Percentiles rank a stretch among this genome's conserved stretches.
These are phyloP conservation scores for Spinibarbus caldwelli DNA, from an alignment of 2,797 vertebrate genomes.

Conservation along the genomic window DNA sequence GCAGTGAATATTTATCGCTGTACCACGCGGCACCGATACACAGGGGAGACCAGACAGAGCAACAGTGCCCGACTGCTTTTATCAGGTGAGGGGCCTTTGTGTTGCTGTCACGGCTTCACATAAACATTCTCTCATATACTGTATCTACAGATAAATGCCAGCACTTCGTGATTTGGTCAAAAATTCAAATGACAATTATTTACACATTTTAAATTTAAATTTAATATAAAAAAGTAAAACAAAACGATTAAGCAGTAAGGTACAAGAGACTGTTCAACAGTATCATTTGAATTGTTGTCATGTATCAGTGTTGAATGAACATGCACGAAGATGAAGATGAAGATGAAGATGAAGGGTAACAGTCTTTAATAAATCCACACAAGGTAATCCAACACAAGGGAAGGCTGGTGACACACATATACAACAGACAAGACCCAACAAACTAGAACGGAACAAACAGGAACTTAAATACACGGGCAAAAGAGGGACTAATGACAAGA, in stretches of 20 bases:
- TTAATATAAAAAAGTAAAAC: not conserved
- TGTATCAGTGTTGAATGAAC: too few species aligned
- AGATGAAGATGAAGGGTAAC: too few species aligned
- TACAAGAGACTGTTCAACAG: not conserved
- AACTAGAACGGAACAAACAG: too few species aligned
- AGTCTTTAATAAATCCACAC: too few species aligned
- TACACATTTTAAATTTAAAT: not conserved
- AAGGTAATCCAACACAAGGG: too few species aligned
- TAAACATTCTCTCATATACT: not conserved
- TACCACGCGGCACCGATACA: slow-evolving; percentile 96
- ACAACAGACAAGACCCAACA: too few species aligned
- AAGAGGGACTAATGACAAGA: too few species aligned
- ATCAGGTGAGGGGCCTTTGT: slow-evolving; percentile 81
- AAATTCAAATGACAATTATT: not conserved
- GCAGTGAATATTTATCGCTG: slow-evolving; percentile 99
- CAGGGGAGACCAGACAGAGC: slow-evolving; percentile 96
- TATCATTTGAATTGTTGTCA: not conserved
- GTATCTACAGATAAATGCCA: not conserved
- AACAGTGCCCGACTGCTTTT: slow-evolving; percentile 98
- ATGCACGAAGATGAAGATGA: too few species aligned
- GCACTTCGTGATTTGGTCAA: not conserved
- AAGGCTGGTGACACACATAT: too few species aligned
- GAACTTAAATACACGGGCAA: too few species aligned
- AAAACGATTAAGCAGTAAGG: not conserved
- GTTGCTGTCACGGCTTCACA: not conserved